phyloP scores from a whole-genome alignment of 1,140 invertebrate species.

The Habropoda laboriosa region DNA sequence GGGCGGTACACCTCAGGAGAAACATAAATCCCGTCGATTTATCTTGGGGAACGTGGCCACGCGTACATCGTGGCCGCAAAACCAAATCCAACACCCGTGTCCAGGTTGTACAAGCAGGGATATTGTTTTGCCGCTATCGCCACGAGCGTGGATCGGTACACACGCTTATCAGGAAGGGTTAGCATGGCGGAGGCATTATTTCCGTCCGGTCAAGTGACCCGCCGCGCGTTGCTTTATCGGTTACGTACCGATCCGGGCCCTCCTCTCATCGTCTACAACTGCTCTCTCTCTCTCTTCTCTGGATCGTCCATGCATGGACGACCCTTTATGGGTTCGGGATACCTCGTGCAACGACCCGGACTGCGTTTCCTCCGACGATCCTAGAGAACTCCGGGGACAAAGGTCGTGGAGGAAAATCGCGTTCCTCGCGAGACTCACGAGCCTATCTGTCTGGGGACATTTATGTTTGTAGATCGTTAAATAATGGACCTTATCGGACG shows the following conservation, averaged over 20 bases:
- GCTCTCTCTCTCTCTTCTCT: not conserved
- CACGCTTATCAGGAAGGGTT: constrained; percentile 58
- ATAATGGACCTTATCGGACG: too few relatives aligned
- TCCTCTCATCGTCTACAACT: constrained; percentile 32
- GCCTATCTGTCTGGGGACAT: too few relatives aligned
- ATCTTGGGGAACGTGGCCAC: not conserved
- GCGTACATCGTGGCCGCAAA: constrained; percentile 34
- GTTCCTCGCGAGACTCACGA: too few relatives aligned
- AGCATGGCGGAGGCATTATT: constrained; percentile 57
- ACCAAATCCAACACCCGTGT: constrained; percentile 44
- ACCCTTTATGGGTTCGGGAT: constrained; percentile 22
- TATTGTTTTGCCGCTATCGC: constrained; percentile 64
- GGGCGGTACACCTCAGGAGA: not conserved
- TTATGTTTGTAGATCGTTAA: too few relatives aligned
- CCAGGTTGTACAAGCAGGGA: constrained; percentile 32
- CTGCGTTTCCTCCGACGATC: constrained; percentile 6
- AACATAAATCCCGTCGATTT: constrained; percentile 31
- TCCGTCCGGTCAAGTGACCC: constrained; percentile 56
- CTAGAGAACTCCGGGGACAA: not conserved
- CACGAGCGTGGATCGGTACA: constrained; percentile 24
- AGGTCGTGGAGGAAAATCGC: not conserved
- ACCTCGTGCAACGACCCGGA: not conserved
- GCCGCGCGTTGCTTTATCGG: constrained; percentile 57
- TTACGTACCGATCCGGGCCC: constrained; percentile 39
- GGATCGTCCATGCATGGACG: constrained; percentile 26